Conservation (phyloP, 2,797 vertebrate genomes). For the Xiphophorus birchmanni region DNA sequence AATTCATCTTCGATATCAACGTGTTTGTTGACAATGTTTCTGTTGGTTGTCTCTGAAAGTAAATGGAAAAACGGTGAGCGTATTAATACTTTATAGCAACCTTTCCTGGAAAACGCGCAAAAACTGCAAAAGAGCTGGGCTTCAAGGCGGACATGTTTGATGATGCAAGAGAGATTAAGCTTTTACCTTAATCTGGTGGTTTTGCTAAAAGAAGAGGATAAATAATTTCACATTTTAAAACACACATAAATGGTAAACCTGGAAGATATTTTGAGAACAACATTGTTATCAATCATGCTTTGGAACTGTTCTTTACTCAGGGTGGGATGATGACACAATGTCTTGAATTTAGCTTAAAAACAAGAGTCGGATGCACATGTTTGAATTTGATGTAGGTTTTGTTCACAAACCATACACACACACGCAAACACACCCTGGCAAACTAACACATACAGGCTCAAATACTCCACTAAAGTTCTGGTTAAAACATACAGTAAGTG, state of each 20-base stretch:
- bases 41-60: background rate
- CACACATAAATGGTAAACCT: background rate
- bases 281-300: background rate
- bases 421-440: background rate
- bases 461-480: background rate
- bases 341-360: background rate
- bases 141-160: slow-evolving; percentile 14
- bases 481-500: background rate
- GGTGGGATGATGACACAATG: background rate
- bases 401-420: background rate
- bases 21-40: background rate
- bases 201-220: background rate
- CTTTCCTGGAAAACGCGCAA: background rate
- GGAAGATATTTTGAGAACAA: background rate
- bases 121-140: background rate
- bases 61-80: background rate
- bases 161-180: slow-evolving; percentile 12
- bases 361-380: background rate
- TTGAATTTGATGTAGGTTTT: background rate
- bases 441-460: background rate
- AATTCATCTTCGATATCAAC: slow-evolving; percentile 3
- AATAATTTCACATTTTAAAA: background rate
- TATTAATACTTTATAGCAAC: slow-evolving; percentile 3
- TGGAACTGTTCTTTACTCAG: background rate
- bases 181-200: background rate